Evolutionary conservation across 2,113 vertebrate species (phyloP), one percentile per base, ranked within the genome.

Genomic region (Tichodroma muraria): DNA sequence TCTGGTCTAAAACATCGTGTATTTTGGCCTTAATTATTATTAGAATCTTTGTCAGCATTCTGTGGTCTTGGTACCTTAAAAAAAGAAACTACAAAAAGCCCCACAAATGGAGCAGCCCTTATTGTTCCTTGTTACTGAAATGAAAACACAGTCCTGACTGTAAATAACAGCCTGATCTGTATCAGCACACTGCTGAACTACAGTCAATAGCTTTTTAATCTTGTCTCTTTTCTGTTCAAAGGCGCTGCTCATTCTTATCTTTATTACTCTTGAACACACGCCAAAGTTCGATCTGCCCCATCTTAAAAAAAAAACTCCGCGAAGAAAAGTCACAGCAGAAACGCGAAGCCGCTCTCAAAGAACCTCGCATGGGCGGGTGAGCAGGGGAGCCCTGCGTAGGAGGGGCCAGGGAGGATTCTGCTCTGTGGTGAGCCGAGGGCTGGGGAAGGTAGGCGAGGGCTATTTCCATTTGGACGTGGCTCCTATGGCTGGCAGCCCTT

Each of bases 241-340:
- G 64, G 53, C 44, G 11, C 90, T 89, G 79, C 71, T 83, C 47
- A 54, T 61, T 85, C 88, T 95, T 95, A 88, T 94, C 95, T 90
- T 80, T 82, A 80, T 85, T 65, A n/a, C 21, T 66, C 42, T 71
- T 92, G 92, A 94, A 59, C 52, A 14, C 0, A 6, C 0, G 22
- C 95, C 90, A 52, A 50, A 80, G 90, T 90, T 94, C 40, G 10
- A 19, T 54, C 76, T 92, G 90, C 72, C 82, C 85, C 2, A 3
- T 56, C 42, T 82, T 2, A 27, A 17, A 63, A 49, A 65, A 40
- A 33, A 53, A 45, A 40, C 3, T 56, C 71, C 8, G 8, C 9
- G 3, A 6, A 82, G 50, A 54, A 79, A 75, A 72, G 45, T 17
- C 47, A 25, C 15, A 4, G 60, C 59, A 53, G 47, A 53, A 73